Conservation (phyloP, 2,888 invertebrate genomes). For the Octodonta nipae region DNA sequence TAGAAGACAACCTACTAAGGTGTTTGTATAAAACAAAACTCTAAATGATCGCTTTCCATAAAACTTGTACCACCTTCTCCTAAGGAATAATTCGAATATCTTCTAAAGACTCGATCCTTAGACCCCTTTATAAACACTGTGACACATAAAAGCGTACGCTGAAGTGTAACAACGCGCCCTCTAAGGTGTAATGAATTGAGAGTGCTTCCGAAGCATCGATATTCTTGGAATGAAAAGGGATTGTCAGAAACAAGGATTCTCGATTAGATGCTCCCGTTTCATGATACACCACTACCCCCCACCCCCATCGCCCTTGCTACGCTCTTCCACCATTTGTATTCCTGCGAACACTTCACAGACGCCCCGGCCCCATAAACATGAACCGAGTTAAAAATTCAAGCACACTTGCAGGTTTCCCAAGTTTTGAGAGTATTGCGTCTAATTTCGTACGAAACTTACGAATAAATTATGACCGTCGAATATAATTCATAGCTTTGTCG, state of each 20-base stretch:
- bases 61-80: too few relatives aligned
- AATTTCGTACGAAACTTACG: constrained; percentile 11
- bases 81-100: too few relatives aligned
- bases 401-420: constrained; percentile 22
- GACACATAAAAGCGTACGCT: too few relatives aligned
- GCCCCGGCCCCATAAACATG: constrained; percentile 20
- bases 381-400: constrained; percentile 22
- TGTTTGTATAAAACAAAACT: too few relatives aligned
- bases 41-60: too few relatives aligned
- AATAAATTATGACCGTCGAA: constrained; percentile 12
- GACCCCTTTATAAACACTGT: too few relatives aligned
- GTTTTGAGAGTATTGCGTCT: constrained; percentile 14
- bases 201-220: constrained; percentile 27
- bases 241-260: constrained; percentile 32
- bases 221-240: constrained; percentile 26
- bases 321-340: constrained; percentile 21
- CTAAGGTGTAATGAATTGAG: constrained; percentile 27
- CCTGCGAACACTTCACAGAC: constrained; percentile 17
- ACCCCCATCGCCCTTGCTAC: constrained; percentile 2
- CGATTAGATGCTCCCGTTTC: constrained; percentile 29
- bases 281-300: constrained; percentile 13
- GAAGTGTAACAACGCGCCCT: constrained; percentile 11
- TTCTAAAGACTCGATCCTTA: too few relatives aligned
- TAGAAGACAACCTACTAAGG: too few relatives aligned
- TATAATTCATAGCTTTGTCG: too few relatives aligned